Percentiles rank a stretch among this genome's conserved stretches.
Evolutionary conservation across 2,888 invertebrate genomes (phyloP).

Genomic region (Euplagia quadripunctaria): DNA sequence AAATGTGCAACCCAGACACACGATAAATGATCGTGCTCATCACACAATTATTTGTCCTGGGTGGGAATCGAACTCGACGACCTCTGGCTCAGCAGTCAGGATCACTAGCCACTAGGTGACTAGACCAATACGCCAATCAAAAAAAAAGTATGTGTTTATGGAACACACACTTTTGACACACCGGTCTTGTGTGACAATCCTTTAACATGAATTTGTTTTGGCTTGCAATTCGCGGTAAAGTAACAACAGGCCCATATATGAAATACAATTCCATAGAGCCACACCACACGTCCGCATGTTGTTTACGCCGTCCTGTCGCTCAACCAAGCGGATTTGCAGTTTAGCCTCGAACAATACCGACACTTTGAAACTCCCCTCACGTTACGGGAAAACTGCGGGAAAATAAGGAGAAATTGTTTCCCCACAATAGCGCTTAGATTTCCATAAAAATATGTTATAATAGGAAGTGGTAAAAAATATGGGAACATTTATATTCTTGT

Average conservation of each 20-base stretch:
- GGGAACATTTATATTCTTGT: constrained; percentile 1
- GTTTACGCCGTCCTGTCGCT: constrained; percentile 13
- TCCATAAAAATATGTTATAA: constrained; percentile 18
- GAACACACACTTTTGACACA: no score
- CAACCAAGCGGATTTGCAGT: constrained; percentile 17
- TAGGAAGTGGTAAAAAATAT: constrained; percentile 10
- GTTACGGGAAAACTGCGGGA: constrained; percentile 20
- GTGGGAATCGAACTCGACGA: no score
- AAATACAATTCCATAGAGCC: not conserved
- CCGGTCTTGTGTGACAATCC: no score
- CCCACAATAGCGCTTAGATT: constrained; percentile 20
- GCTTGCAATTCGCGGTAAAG: not conserved
- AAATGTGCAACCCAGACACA: no score
- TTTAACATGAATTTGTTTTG: not conserved
- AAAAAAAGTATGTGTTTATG: no score
- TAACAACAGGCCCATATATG: not conserved
- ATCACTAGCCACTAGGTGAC: no score
- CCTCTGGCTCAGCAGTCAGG: no score
- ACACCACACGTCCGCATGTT: constrained; percentile 8
- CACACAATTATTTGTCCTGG: no score
- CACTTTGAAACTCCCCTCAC: constrained; percentile 21
- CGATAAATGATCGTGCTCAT: no score
- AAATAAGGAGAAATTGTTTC: constrained; percentile 23
- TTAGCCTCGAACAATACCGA: constrained; percentile 19
- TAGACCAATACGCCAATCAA: no score